Conservation (phyloP, 2,888 invertebrate species). For the Hoplodrina ambigua region DNA sequence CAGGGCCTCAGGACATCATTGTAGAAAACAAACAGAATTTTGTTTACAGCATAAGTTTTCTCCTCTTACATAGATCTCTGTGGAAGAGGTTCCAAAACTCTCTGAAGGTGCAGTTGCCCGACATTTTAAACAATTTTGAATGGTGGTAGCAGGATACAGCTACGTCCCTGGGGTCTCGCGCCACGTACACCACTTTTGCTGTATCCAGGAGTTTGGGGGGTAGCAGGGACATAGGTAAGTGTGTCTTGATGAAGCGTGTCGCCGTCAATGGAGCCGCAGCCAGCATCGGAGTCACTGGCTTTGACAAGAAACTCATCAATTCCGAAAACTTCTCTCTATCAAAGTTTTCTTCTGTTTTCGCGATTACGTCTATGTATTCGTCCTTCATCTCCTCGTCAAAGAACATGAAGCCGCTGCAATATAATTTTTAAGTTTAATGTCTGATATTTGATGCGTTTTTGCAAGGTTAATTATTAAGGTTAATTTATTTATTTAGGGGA, state of each 20-base stretch:
- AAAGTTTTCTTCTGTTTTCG: background rate
- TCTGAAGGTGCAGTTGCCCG: constrained; percentile 87
- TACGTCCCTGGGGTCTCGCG: constrained; percentile 95
- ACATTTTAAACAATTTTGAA: constrained; percentile 87
- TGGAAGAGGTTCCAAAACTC: constrained; percentile 92
- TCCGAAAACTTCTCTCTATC: background rate
- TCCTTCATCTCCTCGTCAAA: background rate
- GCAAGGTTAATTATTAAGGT: too few species aligned
- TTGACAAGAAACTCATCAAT: background rate
- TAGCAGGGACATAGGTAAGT: constrained; percentile 92
- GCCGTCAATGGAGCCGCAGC: constrained; percentile 69
- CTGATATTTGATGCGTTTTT: too few species aligned
- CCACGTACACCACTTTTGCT: constrained; percentile 92
- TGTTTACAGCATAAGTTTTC: background rate
- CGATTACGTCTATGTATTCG: background rate
- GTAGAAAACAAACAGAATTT: too few species aligned
- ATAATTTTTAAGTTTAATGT: background rate
- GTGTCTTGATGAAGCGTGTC: constrained; percentile 90
- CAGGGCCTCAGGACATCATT: too few species aligned
- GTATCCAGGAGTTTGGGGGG: constrained; percentile 88
- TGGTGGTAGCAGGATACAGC: constrained; percentile 94
- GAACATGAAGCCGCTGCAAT: background rate
- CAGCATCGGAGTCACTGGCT: constrained; percentile 21
- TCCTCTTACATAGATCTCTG: constrained; percentile 89
- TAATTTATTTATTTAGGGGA: too few species aligned